Evolutionary conservation across 2,113 vertebrate species (phyloP), one percentile per base, ranked within the genome.

Genomic region (Microtus montanus): DNA sequence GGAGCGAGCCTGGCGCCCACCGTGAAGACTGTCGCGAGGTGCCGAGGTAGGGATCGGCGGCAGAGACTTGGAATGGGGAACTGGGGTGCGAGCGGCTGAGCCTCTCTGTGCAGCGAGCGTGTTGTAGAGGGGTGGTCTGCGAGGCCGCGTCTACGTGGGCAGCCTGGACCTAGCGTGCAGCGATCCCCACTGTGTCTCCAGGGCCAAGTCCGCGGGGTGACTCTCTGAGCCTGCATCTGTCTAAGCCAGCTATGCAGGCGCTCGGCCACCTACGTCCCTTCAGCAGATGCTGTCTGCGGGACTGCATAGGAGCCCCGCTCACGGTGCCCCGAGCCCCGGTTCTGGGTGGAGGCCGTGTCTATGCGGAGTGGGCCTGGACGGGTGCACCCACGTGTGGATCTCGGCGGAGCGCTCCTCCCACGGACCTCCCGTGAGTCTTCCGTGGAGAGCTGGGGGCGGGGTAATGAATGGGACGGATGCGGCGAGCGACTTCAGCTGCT

Each of bases 301-400:
- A 68, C 64, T 87, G 64, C n/a, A 49, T 61, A 73, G 49, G 70
- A n/a, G 22, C 74, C 20, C 87, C 26, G 4, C 52, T 35, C 71
- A 30, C 74, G 28, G 84, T 54, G 49, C 49, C 86, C 68, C 47
- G 61, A 52, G 58, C 63, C 68, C 93, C n/a, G 4, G 91, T 85
- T 35, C 89, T 58, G 3, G 66, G 91, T 77, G 93, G 92, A 96
- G 96, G 94, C 95, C 26, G 75, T 49, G 90, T 82, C 93, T 89
- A 0, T 68, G 92, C 58, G 4, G 94, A 87, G 96, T 77, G 96
- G 96, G 96, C 93, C 95, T 88, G 44, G 94, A 83, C 44, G 3
- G 44, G 93, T 91, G 95, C 94, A 94, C 96, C 97, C 94, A 96
- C 94, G 94, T 97, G 97, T 90, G 85, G 71, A 61, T 87, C 91